phyloP scores from a whole-genome alignment of 2,888 invertebrate species.

The Anagyrus pseudococci region DNA sequence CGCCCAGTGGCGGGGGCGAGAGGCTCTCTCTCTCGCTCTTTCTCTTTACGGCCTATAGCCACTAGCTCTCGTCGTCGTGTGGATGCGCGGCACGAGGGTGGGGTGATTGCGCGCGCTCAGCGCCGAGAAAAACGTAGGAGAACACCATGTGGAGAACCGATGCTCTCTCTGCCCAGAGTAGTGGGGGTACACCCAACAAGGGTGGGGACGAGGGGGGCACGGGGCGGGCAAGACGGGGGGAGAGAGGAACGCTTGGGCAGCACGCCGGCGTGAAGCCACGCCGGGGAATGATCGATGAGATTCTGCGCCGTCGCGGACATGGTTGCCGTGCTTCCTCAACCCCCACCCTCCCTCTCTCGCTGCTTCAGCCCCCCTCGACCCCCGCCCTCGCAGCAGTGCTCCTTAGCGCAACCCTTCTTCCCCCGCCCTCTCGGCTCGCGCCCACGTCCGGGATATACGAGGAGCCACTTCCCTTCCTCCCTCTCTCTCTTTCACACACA shows the following conservation, averaged over 20 bases:
- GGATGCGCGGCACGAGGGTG: slow-evolving; percentile 9
- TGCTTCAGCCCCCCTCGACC: slow-evolving; percentile 36
- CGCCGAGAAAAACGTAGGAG: slow-evolving; percentile 46
- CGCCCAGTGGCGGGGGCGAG: slow-evolving; percentile 10
- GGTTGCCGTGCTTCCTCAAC: slow-evolving; percentile 57
- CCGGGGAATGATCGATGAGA: slow-evolving; percentile 61
- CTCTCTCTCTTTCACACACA: neutral
- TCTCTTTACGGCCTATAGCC: neutral
- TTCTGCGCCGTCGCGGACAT: slow-evolving; percentile 59
- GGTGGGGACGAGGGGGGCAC: slow-evolving; percentile 40
- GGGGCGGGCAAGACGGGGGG: slow-evolving; percentile 37
- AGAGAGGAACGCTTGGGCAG: slow-evolving; percentile 49
- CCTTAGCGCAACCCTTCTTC: too few relatives aligned
- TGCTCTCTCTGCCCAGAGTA: too few relatives aligned
- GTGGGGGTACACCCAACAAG: slow-evolving; percentile 39
- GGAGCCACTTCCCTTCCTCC: neutral
- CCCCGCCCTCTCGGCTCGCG: slow-evolving; percentile 26
- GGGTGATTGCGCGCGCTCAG: slow-evolving; percentile 48
- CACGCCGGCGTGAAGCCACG: slow-evolving; percentile 53
- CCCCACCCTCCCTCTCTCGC: slow-evolving; percentile 24
- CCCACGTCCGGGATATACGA: slow-evolving; percentile 16
- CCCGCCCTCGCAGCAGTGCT: too few relatives aligned
- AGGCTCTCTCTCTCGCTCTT: neutral
- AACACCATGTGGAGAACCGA: slow-evolving; percentile 33
- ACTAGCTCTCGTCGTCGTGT: too few relatives aligned